Conservation (phyloP, 1,140 invertebrate genomes). For the Ericerus pela region DNA sequence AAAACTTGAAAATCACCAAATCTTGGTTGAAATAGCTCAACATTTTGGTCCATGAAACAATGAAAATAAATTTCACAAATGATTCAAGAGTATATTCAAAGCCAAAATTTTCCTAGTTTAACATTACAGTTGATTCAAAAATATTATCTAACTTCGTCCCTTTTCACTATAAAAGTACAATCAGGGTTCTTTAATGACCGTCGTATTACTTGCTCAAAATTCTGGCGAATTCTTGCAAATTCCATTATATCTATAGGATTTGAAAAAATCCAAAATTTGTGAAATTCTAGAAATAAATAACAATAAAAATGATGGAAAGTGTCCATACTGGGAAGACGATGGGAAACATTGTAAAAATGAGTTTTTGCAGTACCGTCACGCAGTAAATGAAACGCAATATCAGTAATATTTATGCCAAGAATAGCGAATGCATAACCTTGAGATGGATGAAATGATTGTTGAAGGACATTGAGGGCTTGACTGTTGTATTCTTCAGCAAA, state of each 20-base stretch:
- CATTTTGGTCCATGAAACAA: too few species aligned
- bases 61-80: too few species aligned
- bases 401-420: conserved; percentile 87
- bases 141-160: too few species aligned
- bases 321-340: conserved; percentile 48
- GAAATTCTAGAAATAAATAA: conserved; percentile 86
- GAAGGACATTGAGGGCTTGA: conserved; percentile 63
- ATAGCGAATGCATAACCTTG: conserved; percentile 81
- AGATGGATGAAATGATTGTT: conserved; percentile 74
- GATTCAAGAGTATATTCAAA: too few species aligned
- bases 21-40: too few species aligned
- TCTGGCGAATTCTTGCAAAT: conserved; percentile 69
- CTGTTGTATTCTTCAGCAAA: conserved; percentile 69
- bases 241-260: conserved; percentile 90
- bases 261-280: conserved; percentile 79
- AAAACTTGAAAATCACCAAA: too few species aligned
- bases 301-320: conserved; percentile 89
- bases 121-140: too few species aligned
- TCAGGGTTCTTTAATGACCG: conserved; percentile 43
- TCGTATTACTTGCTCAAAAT: conserved; percentile 62
- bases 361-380: conserved; percentile 69
- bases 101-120: too few species aligned
- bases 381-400: conserved; percentile 68
- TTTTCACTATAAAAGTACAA: conserved; percentile 54
- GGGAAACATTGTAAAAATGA: conserved; percentile 80